Base-by-base conservation (phyloP, 1,140 invertebrate genomes). In the Bicyclus anynana region DNA sequence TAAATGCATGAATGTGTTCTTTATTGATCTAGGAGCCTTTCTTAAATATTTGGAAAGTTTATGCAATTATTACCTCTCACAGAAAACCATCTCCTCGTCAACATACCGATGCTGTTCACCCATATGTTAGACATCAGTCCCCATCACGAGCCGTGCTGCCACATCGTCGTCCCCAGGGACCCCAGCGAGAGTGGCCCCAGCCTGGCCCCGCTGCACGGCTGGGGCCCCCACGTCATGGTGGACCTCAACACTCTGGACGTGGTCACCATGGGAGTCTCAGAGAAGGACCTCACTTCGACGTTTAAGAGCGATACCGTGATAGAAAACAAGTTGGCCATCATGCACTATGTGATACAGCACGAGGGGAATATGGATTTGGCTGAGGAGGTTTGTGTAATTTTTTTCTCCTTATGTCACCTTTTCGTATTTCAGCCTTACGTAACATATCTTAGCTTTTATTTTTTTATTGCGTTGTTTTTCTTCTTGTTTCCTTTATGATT, bases 281-380 rank as follows among this genome's bases (percentile, higher is more conserved):
- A 91, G 4, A 89, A 90, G 10, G 91, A 94, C 61, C 74, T 95
- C 1, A 84, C 93, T 2, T 90, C 94, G 7, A 91, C 92, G 0
- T 95, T 95, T 66, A 92, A 92, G 38, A 92, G 90, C 61, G 90
- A 92, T 54, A 91, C 87, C 2, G 90, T 90, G 0, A 71, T 92
- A 1, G 93, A 94, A 67, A 93, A 94, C 66, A 93, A 93, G 54
- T 74, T 95, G 23, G 92, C 93, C 2, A 95, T 95, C 23, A 81
- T 96, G 18, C 95, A 96, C 81, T 95, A 95, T 73, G 92, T 96
- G 56, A 80, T 96, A 10, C 91, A 94, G 46, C 95, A 96, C 69
- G 91, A 91, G 46, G 91, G 91, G 38, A 94, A 95, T 65, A 76
- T 93, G 56, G 94, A 95, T 49, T 87, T 92, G 23, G 91, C 94